Evolutionary conservation across 2,888 invertebrate genomes (phyloP), one percentile per base, ranked within the genome.

Genomic region (Neria commutata): DNA sequence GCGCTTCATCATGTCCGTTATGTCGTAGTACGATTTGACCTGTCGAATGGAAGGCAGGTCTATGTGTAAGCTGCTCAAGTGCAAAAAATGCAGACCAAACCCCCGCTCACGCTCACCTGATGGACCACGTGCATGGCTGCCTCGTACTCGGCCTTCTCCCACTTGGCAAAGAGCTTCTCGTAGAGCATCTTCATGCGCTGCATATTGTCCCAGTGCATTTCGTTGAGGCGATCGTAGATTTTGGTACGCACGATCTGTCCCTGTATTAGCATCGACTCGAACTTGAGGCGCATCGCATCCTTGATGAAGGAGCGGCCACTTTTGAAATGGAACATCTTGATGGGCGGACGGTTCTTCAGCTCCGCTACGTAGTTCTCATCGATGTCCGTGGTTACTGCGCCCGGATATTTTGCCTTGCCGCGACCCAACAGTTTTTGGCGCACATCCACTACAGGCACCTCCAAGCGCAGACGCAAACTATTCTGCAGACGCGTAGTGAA

Each of bases 281-380:
- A 80, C 57, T 82, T 81, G 4, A 79, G 70, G 0, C 80, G 73
- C 60, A 79, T 60, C 0, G 76, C 76, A 10, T 75, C 73, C 40
- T 80, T 80, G 0, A 80, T 63, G 11, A 78, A 63, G 3, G 67
- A 63, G 1, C 74, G 61, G 25, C 76, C 69, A 0, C 75, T 71
- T 57, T 76, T 79, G 34, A 76, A 77, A 16, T 76, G 77, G 33
- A 80, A 79, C 1, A 63, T 58, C n/a, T 76, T 76, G 1, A 77
- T 62, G 0, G 73, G 63, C 1, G 79, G 75, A 0, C 77, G 73
- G 19, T 70, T 74, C 6, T 72, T 72, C 0, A 81, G 57, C 54
- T 79, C 80, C n/a, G 76, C 68, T n/a, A 79, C 74, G 33, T 80
- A 81, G 37, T 78, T 73, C 59, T 80, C 80, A 57, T 81, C 81